Conservation (phyloP, 2,888 invertebrate genomes). For the Epinotia demarniana region DNA sequence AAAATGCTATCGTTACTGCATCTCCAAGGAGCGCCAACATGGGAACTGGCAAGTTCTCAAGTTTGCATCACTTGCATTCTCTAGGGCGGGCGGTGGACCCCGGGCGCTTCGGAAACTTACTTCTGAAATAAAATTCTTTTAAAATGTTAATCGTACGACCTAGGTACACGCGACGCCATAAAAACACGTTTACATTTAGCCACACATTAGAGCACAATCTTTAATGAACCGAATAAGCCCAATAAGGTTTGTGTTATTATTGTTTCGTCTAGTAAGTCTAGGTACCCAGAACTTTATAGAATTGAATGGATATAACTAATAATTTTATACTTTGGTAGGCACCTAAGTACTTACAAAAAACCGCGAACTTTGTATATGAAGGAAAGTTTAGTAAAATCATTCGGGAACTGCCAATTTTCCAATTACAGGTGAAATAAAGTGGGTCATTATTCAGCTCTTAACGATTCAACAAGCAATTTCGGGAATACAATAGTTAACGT, state of each 20-base stretch:
- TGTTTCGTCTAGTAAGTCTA: too few relatives aligned
- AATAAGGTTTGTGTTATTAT: too few relatives aligned
- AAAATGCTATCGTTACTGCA: conserved; percentile 17
- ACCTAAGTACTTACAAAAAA: too few relatives aligned
- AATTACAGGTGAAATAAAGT: conserved; percentile 7
- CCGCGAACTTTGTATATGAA: not conserved
- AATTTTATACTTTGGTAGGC: too few relatives aligned
- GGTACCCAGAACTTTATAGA: too few relatives aligned
- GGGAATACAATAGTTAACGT: not conserved
- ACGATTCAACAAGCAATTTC: not conserved
- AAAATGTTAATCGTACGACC: conserved; percentile 12
- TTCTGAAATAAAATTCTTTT: conserved; percentile 15
- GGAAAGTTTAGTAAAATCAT: not conserved
- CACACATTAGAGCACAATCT: too few relatives aligned
- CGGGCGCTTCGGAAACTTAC: conserved; percentile 2
- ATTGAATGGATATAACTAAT: too few relatives aligned
- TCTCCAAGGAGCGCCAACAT: conserved; percentile 15
- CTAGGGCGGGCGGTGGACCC: conserved; percentile 4
- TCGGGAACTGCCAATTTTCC: conserved; percentile 4
- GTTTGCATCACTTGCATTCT: conserved; percentile 24
- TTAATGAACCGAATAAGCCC: too few relatives aligned
- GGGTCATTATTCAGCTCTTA: not conserved
- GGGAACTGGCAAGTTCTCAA: conserved; percentile 24
- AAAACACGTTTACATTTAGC: not conserved
- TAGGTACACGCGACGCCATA: not conserved